Percentiles rank a stretch among this genome's conserved stretches.
These are phyloP conservation scores for Rhegmatorhina hoffmannsi DNA, from an alignment of 2,113 vertebrate species.

Conservation along the genomic window DNA sequence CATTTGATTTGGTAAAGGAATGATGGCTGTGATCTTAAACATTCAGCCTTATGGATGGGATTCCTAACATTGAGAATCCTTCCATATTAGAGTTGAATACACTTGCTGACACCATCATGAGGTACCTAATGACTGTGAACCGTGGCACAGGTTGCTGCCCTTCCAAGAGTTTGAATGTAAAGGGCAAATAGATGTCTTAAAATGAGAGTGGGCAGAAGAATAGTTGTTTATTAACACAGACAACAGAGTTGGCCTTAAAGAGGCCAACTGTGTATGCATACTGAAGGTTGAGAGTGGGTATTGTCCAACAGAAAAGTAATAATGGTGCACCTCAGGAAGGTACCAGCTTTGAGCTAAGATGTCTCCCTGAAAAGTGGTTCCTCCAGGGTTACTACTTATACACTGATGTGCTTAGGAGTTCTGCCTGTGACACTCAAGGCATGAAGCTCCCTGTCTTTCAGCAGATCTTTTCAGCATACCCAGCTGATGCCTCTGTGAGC, in stretches of 20 bases:
- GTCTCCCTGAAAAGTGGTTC: background rate
- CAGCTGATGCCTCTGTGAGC: background rate
- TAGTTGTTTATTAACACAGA: background rate
- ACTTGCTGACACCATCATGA: background rate
- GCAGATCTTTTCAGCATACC: background rate
- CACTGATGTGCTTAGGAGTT: background rate
- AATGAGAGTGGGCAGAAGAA: background rate
- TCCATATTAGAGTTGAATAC: background rate
- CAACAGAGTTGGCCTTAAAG: background rate
- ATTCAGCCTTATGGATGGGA: background rate
- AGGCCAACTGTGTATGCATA: background rate
- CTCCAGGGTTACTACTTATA: background rate
- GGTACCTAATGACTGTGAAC: background rate
- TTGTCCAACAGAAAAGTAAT: background rate
- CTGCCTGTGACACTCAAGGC: background rate
- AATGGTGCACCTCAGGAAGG: background rate
- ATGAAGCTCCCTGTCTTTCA: background rate
- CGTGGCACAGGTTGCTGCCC: background rate
- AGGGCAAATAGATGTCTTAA: background rate
- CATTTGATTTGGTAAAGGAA: background rate
- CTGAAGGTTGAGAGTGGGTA: background rate
- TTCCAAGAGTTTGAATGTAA: background rate
- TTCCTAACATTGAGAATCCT: background rate
- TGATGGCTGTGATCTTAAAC: background rate
- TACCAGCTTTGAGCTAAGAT: background rate